Conservation (phyloP, 2,113 vertebrate genomes). For the Elachura formosa region DNA sequence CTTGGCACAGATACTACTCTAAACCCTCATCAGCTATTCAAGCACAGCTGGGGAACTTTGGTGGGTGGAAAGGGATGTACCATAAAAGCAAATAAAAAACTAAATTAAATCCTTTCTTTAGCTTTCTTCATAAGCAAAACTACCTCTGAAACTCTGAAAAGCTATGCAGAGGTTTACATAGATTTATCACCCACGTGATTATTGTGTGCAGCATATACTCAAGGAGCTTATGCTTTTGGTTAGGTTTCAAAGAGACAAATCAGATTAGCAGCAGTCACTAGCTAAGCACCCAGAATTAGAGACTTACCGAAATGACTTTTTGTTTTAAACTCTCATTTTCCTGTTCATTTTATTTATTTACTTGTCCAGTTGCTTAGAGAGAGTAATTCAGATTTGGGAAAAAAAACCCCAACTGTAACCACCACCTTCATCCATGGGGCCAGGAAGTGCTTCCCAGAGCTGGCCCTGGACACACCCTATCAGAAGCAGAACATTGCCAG, state of each 20-base stretch:
- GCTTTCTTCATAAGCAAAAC: neutral
- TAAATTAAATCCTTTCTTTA: neutral
- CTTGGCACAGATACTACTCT: neutral
- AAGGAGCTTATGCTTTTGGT: neutral
- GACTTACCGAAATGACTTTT: neutral
- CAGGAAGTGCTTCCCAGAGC: neutral
- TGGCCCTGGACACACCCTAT: neutral
- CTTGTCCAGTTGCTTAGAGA: neutral
- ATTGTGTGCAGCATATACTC: neutral
- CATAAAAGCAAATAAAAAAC: neutral
- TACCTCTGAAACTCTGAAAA: neutral
- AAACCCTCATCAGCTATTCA: neutral
- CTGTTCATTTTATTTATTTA: neutral
- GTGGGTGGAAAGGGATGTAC: neutral
- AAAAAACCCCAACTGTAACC: fast-evolving
- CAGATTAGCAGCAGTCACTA: neutral
- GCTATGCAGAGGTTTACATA: neutral
- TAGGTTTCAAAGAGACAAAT: neutral
- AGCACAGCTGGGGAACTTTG: neutral
- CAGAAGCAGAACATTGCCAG: neutral
- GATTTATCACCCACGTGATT: neutral
- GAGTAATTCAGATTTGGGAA: neutral
- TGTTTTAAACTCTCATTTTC: neutral
- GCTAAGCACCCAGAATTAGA: neutral
- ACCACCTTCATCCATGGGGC: neutral